Evolutionary conservation across 2,888 invertebrate species (phyloP).

Genomic region (Muscina levida): DNA sequence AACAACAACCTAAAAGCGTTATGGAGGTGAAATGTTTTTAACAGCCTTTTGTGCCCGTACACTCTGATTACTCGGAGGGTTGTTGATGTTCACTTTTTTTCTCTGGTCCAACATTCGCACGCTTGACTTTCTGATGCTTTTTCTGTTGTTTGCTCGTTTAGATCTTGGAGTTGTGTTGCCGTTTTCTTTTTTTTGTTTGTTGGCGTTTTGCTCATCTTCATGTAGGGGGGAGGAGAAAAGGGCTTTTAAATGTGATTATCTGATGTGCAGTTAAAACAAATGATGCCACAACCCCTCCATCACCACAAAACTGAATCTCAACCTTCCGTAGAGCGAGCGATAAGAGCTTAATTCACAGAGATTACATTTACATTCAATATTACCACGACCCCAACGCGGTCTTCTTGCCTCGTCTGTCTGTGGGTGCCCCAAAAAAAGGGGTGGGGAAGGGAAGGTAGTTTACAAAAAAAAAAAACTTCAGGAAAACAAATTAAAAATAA

Average conservation of each 20-base stretch:
- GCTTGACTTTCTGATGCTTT: constrained; percentile 53
- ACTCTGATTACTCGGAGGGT: constrained; percentile 37
- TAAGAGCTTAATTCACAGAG: constrained; percentile 62
- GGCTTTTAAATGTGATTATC: constrained; percentile 66
- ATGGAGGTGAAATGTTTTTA: constrained; percentile 60
- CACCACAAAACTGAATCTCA: constrained; percentile 13
- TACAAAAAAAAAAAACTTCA: too few species aligned
- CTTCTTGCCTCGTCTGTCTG: not conserved
- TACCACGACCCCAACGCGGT: not conserved
- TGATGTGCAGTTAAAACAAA: constrained; percentile 62
- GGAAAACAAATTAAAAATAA: not conserved
- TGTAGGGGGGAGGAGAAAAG: constrained; percentile 31
- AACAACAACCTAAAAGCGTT: constrained; percentile 25
- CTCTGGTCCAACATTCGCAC: too few species aligned
- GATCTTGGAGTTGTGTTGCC: not conserved
- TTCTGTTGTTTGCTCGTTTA: constrained; percentile 17
- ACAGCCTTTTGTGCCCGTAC: constrained; percentile 9
- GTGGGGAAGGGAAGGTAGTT: too few species aligned
- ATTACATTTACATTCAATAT: constrained; percentile 61
- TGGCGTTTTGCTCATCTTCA: constrained; percentile 2
- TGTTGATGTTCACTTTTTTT: constrained; percentile 47
- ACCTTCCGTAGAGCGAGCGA: constrained; percentile 48
- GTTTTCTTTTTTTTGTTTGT: constrained; percentile 5
- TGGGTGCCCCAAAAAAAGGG: too few species aligned
- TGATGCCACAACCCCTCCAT: constrained; percentile 30